Evolutionary conservation across 1,140 invertebrate genomes (phyloP).

Genomic region (Orchestia grillus): DNA sequence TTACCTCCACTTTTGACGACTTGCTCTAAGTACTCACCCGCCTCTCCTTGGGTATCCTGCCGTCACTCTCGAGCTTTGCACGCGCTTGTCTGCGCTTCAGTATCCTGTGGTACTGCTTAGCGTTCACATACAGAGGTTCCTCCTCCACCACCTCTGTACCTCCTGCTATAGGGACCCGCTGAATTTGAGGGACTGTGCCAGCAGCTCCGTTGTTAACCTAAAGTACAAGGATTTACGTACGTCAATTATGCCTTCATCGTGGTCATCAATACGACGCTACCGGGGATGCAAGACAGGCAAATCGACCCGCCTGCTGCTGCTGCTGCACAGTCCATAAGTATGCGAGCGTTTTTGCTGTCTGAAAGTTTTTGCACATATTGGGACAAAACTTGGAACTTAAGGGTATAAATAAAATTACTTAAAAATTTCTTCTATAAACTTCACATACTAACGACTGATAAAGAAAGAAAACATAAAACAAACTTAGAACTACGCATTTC

Average conservation of each 20-base stretch:
- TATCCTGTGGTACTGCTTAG: slow-evolving; percentile 96
- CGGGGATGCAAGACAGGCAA: too few relatives aligned
- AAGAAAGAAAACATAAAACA: background rate
- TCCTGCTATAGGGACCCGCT: slow-evolving; percentile 77
- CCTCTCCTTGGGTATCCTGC: slow-evolving; percentile 96
- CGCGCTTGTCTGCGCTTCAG: slow-evolving; percentile 89
- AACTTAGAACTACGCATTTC: background rate
- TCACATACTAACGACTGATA: background rate
- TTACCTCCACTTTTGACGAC: too few relatives aligned
- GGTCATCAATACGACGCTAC: too few relatives aligned
- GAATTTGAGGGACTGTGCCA: slow-evolving; percentile 72
- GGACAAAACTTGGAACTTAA: background rate
- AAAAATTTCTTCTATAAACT: background rate
- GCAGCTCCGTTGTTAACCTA: slow-evolving; percentile 71
- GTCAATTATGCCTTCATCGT: too few relatives aligned
- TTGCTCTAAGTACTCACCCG: slow-evolving; percentile 69
- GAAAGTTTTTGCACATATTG: background rate
- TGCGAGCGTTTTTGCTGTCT: background rate
- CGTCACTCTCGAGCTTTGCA: slow-evolving; percentile 90
- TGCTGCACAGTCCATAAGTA: too few relatives aligned
- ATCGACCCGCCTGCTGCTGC: too few relatives aligned
- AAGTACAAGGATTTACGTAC: background rate
- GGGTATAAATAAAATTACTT: background rate
- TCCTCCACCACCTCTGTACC: slow-evolving; percentile 86
- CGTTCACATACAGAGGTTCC: slow-evolving; percentile 97